Conservation (phyloP, 2,797 vertebrate species). For the Anableps anableps region DNA sequence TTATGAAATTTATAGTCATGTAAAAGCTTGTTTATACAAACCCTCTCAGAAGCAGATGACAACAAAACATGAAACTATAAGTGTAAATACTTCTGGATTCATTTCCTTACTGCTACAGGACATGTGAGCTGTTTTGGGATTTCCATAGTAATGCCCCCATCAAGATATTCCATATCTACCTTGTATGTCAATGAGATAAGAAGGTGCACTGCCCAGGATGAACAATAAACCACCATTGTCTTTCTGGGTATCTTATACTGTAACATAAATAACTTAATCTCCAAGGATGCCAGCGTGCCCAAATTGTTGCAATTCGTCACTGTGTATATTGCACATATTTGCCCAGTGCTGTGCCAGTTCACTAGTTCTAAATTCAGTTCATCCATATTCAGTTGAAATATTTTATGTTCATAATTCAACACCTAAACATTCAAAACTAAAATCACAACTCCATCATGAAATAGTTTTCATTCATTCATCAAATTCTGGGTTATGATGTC, state of each 20-base stretch:
- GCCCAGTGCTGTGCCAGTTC: background rate
- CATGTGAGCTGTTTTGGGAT: background rate
- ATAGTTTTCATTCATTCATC: background rate
- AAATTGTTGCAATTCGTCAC: background rate
- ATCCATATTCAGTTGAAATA: background rate
- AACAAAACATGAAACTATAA: conserved; percentile 15
- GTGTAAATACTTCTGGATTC: conserved; percentile 5
- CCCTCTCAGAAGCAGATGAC: conserved; percentile 26
- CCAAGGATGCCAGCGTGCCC: background rate
- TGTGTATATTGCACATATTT: background rate
- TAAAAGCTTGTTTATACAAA: conserved; percentile 43
- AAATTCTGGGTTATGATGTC: background rate
- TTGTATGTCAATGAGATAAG: background rate
- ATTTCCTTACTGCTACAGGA: background rate
- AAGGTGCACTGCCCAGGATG: background rate
- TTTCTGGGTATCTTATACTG: background rate
- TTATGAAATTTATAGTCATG: conserved; percentile 50
- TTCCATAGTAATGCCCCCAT: background rate
- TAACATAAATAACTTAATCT: background rate
- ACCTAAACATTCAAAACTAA: background rate
- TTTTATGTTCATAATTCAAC: background rate
- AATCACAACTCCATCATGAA: background rate
- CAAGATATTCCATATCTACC: background rate
- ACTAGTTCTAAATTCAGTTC: background rate
- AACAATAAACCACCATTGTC: background rate